phyloP scores from a whole-genome alignment of 2,797 vertebrate genomes.

The Dendrocincla fuliginosa region DNA sequence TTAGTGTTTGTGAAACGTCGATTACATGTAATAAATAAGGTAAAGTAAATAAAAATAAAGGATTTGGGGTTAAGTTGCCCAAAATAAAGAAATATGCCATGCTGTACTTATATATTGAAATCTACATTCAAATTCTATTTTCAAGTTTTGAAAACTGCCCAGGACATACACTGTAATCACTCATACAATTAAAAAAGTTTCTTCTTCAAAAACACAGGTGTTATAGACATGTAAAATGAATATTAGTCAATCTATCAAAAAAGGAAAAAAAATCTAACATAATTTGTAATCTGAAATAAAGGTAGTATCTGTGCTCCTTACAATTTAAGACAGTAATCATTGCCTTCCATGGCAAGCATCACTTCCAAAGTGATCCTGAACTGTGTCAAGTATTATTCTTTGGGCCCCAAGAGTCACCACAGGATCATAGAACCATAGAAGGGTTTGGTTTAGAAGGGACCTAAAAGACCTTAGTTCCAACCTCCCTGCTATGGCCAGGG shows the following conservation, averaged over 20 bases:
- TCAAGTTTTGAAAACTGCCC: background rate
- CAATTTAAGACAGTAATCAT: background rate
- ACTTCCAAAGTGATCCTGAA: background rate
- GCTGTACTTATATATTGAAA: background rate
- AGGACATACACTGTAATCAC: rapidly evolving
- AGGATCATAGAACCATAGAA: background rate
- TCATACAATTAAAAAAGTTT: background rate
- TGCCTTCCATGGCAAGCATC: background rate
- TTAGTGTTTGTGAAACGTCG: background rate
- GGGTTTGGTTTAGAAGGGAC: background rate
- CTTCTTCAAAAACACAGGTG: background rate
- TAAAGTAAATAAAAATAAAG: background rate
- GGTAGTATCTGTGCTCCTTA: background rate
- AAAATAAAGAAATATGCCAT: background rate
- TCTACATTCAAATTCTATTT: background rate
- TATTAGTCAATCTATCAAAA: background rate
- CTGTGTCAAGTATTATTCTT: too few species aligned
- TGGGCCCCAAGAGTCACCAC: background rate
- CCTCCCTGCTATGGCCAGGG: too few species aligned
- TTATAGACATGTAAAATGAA: background rate
- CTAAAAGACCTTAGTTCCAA: background rate
- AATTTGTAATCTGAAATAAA: background rate
- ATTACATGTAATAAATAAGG: background rate
- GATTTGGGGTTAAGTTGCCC: background rate
- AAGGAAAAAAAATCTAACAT: background rate